Evolutionary conservation across 2,113 vertebrate species (phyloP).

Genomic region (Ondatra zibethicus): DNA sequence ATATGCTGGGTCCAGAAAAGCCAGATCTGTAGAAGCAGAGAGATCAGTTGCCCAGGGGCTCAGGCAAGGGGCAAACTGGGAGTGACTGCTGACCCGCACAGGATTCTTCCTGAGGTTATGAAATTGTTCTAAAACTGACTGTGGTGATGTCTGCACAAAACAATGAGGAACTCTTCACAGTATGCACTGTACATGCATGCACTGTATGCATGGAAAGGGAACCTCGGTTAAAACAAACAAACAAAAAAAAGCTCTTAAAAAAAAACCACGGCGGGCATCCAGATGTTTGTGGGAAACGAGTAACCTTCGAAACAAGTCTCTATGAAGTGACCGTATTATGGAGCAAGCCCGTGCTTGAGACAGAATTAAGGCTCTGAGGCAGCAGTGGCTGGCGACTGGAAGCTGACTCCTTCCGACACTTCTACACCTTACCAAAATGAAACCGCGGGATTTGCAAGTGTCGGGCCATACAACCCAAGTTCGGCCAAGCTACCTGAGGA

Average conservation of each 20-base stretch:
- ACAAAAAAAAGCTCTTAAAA: background rate
- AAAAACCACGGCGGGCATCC: background rate
- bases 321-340: conserved; percentile 28
- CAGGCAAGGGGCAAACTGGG: background rate
- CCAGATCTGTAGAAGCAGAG: background rate
- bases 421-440: conserved; percentile 25
- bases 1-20: background rate
- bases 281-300: conserved; percentile 6
- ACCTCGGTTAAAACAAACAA: background rate
- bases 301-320: background rate
- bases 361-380: background rate
- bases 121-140: conserved; percentile 41
- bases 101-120: conserved; percentile 6
- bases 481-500: background rate
- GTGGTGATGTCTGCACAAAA: background rate
- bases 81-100: background rate
- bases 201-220: background rate
- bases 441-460: background rate
- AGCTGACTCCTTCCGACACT: background rate
- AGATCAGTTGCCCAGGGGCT: background rate
- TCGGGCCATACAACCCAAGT: background rate
- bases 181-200: background rate
- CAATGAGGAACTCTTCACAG: background rate
- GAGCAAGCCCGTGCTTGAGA: background rate
- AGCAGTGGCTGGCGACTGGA: background rate